These are phyloP conservation scores for Abrostola triplasia DNA, from an alignment of 2,888 invertebrate species.

Conservation along the genomic window DNA sequence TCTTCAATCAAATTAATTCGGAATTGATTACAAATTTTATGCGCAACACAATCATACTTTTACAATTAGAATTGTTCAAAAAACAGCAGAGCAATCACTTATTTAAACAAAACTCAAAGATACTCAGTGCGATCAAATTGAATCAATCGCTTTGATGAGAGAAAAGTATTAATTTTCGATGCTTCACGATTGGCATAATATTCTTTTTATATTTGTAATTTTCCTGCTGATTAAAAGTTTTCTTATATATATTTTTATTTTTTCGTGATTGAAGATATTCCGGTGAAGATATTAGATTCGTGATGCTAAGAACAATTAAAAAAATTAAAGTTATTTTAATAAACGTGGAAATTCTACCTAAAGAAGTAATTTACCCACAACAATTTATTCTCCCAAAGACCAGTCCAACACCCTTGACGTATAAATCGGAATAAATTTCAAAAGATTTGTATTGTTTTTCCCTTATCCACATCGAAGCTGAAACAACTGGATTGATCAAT, in stretches of 20 bases:
- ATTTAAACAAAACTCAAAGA: constrained; percentile 7
- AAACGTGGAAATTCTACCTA: too few relatives aligned
- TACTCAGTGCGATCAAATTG: constrained; percentile 2
- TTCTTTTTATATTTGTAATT: neutral
- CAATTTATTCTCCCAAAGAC: neutral
- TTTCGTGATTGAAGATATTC: too few relatives aligned
- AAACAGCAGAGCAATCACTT: constrained; percentile 9
- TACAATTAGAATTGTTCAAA: constrained; percentile 1
- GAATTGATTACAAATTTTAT: constrained; percentile 6
- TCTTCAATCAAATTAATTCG: neutral
- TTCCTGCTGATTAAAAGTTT: neutral
- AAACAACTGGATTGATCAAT: constrained; percentile 7
- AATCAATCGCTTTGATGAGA: neutral
- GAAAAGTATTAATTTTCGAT: neutral
- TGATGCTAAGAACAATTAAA: too few relatives aligned
- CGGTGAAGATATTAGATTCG: too few relatives aligned
- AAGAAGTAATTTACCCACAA: too few relatives aligned
- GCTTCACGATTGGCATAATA: neutral
- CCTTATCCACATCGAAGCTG: constrained; percentile 14
- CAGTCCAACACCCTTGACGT: constrained; percentile 2
- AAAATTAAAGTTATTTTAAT: too few relatives aligned
- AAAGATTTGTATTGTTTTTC: constrained; percentile 50
- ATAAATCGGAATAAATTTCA: constrained; percentile 40
- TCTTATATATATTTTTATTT: neutral
- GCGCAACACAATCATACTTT: constrained; percentile 3